A percentile compares a stretch with the other conserved stretches of the same genome.
Conservation (phyloP, 2,113 vertebrate species). For the Gobiocypris rarus region DNA sequence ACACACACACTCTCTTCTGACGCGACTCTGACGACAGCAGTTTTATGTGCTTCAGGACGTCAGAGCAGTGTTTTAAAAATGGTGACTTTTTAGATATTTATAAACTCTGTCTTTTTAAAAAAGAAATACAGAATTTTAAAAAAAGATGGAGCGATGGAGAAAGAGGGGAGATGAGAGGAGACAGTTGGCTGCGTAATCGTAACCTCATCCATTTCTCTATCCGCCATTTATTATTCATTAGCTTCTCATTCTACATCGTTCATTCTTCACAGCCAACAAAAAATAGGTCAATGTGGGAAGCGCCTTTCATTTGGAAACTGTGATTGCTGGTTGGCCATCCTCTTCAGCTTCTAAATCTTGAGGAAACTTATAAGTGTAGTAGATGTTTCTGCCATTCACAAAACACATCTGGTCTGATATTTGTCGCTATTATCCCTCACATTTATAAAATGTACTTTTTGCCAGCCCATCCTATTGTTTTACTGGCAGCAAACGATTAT, state of each 20-base stretch:
- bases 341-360: neutral
- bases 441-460: neutral
- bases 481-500: neutral
- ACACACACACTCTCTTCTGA: slow-evolving; percentile 29
- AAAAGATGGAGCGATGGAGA: slow-evolving; percentile 18
- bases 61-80: slow-evolving; percentile 51
- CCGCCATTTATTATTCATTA: slow-evolving; percentile 61
- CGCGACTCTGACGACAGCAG: slow-evolving; percentile 42
- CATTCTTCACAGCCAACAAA: slow-evolving; percentile 45
- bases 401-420: neutral
- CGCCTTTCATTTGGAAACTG: slow-evolving; percentile 33
- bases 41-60: slow-evolving; percentile 35
- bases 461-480: neutral
- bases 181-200: slow-evolving; percentile 47
- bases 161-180: slow-evolving; percentile 1
- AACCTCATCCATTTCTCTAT: slow-evolving; percentile 60
- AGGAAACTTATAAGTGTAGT: neutral
- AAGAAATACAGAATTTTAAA: slow-evolving; percentile 37
- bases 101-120: slow-evolving; percentile 54
- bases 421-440: neutral
- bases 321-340: slow-evolving; percentile 33
- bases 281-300: slow-evolving; percentile 56
- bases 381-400: neutral
- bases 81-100: slow-evolving; percentile 57
- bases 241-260: slow-evolving; percentile 31